Evolutionary conservation across 1,140 invertebrate species (phyloP), one percentile per base, ranked within the genome.

Genomic region (Araneus ventricosus): DNA sequence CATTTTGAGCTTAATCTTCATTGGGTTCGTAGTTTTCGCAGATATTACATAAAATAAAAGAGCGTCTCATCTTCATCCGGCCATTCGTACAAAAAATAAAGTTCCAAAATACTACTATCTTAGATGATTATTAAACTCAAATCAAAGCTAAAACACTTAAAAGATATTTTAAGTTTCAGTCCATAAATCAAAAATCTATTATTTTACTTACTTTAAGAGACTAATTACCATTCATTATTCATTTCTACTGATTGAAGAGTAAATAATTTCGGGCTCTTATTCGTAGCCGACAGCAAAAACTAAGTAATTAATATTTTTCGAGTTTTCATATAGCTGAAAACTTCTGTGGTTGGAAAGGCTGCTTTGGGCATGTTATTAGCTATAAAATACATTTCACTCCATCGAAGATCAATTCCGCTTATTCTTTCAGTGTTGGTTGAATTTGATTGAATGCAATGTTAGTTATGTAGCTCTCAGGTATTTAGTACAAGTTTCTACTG

Each of bases 1-100:
- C 80, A 45, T 82, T 82, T 82, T n/a, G 41, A 82, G 45, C 6
- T 82, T 45, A 82, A 82, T 82, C 80, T 41, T 82, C 39, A 45
- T 52, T 52, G 39, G 27, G 27, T 24, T 45, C 80, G 10, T n/a
- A n/a, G 41, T 27, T 82, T 20, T 52, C 3, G 8, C 27, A 17
- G 30, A 75, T 34, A 30, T 34, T 34, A 37, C 27, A 75, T 30
- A 75, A 30, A 75, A 34, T 75, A 75, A 75, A 75, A 20, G 70
- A 20, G 20, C 34, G 20, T 37, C 30, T 34, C 70, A 34, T 20
- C 6, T 20, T 75, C 70, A 37, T 75, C 30, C 37, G 34, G 70
- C 20, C 34, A 75, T 37, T 10, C 30, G 17, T 75, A 82, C 14
- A 22, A 82, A 82, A 82, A 82, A 27, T 45, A 82, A 8, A 82